Conservation (phyloP, 2,888 invertebrate genomes). For the Ectemnius cavifrons region DNA sequence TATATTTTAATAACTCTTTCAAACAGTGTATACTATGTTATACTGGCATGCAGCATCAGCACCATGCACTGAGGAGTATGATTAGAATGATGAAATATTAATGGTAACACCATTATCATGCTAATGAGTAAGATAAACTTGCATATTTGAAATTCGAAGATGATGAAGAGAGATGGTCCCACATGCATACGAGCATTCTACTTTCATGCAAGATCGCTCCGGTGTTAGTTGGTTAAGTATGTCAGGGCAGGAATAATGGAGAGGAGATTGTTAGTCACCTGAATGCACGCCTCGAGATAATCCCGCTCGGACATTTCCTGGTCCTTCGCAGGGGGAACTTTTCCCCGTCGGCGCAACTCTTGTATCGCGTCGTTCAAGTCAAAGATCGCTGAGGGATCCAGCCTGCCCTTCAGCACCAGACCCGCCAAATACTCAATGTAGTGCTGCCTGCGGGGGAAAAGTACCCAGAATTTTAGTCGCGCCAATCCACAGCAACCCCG, state of each 20-base stretch:
- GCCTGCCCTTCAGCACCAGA: constrained; percentile 88
- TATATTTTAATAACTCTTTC: constrained; percentile 1
- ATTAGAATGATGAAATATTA: no score
- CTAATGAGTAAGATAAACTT: no score
- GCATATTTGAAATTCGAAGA: no score
- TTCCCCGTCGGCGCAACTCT: constrained; percentile 91
- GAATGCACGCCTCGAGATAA: constrained; percentile 90
- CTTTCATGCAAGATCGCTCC: constrained; percentile 47
- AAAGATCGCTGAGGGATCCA: constrained; percentile 95
- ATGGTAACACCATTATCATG: no score
- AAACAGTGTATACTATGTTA: neutral
- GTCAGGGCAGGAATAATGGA: constrained; percentile 37
- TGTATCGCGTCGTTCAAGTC: constrained; percentile 92
- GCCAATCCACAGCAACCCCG: constrained; percentile 28
- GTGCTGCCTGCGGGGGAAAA: constrained; percentile 87
- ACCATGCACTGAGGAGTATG: no score
- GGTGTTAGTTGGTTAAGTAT: constrained; percentile 56
- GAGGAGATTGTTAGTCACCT: constrained; percentile 82
- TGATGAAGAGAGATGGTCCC: neutral
- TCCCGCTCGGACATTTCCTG: constrained; percentile 91
- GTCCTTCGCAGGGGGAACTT: constrained; percentile 89
- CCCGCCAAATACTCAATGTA: constrained; percentile 97
- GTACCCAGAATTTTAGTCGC: constrained; percentile 73
- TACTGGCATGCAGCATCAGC: neutral
- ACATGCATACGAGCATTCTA: constrained; percentile 41